Percentiles rank a stretch among this genome's conserved stretches.
phyloP scores from a whole-genome alignment of 2,888 invertebrate genomes.

The Helleia helle region DNA sequence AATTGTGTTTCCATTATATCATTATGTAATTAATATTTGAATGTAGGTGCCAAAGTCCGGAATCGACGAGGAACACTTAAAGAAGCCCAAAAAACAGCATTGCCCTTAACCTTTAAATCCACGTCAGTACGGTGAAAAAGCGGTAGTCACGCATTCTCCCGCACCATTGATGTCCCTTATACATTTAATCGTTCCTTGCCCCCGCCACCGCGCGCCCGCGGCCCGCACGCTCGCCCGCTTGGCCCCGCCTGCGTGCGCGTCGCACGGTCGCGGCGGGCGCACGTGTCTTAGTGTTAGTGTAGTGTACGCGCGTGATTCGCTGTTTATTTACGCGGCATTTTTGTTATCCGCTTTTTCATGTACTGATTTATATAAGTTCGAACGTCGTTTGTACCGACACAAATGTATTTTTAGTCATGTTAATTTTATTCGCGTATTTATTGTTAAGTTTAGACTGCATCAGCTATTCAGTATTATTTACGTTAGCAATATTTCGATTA shows the following conservation, averaged over 20 bases:
- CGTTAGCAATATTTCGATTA: constrained; percentile 25
- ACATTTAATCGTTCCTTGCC: constrained; percentile 22
- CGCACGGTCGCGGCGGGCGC: constrained; percentile 23
- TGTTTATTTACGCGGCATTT: constrained; percentile 29
- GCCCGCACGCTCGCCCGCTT: too few species aligned
- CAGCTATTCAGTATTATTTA: constrained; percentile 43
- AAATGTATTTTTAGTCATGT: constrained; percentile 30
- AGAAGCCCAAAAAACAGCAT: constrained; percentile 84
- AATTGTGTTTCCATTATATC: too few species aligned
- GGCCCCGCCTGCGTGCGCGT: too few species aligned
- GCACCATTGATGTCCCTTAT: constrained; percentile 23
- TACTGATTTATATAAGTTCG: constrained; percentile 43
- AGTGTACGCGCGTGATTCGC: constrained; percentile 39
- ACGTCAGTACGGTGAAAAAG: constrained; percentile 62
- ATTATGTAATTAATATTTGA: too few species aligned
- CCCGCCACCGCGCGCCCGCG: constrained; percentile 18
- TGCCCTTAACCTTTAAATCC: constrained; percentile 77
- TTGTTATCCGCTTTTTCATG: constrained; percentile 45
- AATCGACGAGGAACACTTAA: constrained; percentile 87
- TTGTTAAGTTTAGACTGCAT: constrained; percentile 37
- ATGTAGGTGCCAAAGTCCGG: constrained; percentile 56
- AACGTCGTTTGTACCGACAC: constrained; percentile 28
- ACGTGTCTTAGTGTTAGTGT: constrained; percentile 30
- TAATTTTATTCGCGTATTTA: constrained; percentile 35
- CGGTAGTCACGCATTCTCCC: constrained; percentile 35